Base-by-base conservation (phyloP, 2,797 vertebrate species). In the Semaprochilodus insignis region DNA sequence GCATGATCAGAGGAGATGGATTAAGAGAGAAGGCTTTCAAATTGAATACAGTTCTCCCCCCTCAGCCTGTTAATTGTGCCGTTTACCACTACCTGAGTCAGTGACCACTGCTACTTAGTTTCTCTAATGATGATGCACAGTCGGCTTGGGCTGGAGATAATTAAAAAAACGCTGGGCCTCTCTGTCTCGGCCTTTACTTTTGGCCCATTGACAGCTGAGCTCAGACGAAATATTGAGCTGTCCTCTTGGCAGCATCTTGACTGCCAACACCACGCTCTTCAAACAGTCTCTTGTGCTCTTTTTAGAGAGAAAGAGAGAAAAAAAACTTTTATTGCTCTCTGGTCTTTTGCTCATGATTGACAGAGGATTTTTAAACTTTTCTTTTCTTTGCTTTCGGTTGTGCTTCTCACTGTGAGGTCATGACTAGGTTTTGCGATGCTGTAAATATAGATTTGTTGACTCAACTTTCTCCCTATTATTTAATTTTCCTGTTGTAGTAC, bases 51-150 rank as follows among this genome's bases (percentile, higher is more conserved):
- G 95, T 96, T 97, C 96, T 97, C 95, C 95, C 95, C 96, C 93
- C 94, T 96, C 95, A 95, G 94, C 95, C 96, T 94, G 96, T 98
- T 98, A 98, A 99, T 98, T 98, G 97, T 96, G 93, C 96, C 94
- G 95, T 98, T 99, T 98, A 97, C 97, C 97, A 97, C 96, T 97
- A 97, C 97, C 97, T 98, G 97, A 96, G 97, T 99, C 96, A 94
- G 96, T 98, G 97, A 98, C 97, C 97, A 94, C 95, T 96, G 97
- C 96, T 99, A 97, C 97, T 98, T 98, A 98, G 97, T 96, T 96
- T 97, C 96, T 93, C 97, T 99, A 99, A 99, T 99, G 97, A 98
- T 99, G 97, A 98, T 98, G 96, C 98, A 98, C 97, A 98, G 96
- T 96, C 95, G 92, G 95, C 96, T 96, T 95, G 96, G 96, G 96